A percentile compares a stretch with the other conserved stretches of the same genome.
Evolutionary conservation across 2,113 vertebrate genomes (phyloP).

Genomic region (Saccopteryx bilineata): DNA sequence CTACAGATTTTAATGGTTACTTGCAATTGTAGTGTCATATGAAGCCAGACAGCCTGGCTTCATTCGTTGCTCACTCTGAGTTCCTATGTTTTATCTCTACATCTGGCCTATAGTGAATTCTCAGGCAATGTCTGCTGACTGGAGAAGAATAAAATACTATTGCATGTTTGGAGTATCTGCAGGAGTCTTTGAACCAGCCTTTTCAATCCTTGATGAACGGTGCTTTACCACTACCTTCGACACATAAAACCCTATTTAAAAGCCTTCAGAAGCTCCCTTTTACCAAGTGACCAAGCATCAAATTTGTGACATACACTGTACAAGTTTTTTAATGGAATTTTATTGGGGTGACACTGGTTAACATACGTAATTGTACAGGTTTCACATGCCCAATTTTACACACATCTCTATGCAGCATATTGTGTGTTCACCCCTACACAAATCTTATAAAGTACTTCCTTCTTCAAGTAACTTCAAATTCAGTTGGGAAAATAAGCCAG

Average conservation of each 20-base stretch:
- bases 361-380: too few relatives aligned
- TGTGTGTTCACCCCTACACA: too few relatives aligned
- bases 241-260: background rate
- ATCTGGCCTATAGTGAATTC: background rate
- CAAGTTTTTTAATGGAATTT: background rate
- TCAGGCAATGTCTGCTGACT: background rate
- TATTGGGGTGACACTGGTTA: too few relatives aligned
- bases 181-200: background rate
- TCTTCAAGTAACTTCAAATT: conserved; percentile 26
- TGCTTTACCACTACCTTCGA: background rate
- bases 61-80: background rate
- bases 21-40: background rate
- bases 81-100: background rate
- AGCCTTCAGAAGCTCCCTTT: background rate
- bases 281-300: background rate
- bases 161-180: background rate
- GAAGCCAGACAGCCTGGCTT: too few relatives aligned
- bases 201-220: background rate
- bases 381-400: too few relatives aligned
- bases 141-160: background rate
- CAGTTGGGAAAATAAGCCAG: background rate
- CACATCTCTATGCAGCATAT: too few relatives aligned
- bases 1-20: background rate
- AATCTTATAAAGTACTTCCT: background rate
- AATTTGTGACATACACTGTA: background rate